Base-by-base conservation (phyloP, 1,140 invertebrate genomes). In the Bursaphelenchus mucronatus region DNA sequence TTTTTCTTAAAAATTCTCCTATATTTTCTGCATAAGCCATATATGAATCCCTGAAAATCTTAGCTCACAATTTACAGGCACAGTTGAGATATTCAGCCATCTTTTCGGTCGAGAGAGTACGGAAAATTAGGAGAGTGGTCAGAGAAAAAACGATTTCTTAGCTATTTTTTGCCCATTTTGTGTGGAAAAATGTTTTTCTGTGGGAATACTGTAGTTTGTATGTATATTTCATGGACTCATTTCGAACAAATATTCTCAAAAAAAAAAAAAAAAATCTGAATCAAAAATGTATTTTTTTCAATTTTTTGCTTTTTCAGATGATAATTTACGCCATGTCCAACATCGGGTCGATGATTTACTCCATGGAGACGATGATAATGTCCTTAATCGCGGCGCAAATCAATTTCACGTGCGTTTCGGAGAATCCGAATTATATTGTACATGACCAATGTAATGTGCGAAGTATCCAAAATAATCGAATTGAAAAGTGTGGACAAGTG, bases 311-410 rank as follows among this genome's bases (percentile, higher is more conserved):
- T 19, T 13, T 70, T 52, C 49, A 72, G 58, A 77, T 74, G 75
- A 45, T 76, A 1, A 61, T 76, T 41, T 74, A 74, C 40, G 63
- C 59, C 13, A 76, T 74, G 68, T 49, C 74, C 45, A 58, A 40
- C 47, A n/a, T 74, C 40, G 66, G 49, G 17, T 53, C 53, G 39
- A 63, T 77, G n/a, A 17, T 74, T 11, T 74, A 68, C 52, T 61
- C 69, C 11, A 67, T 40, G 49, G 70, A 77, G 50, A 76, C 74
- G 10, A 74, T 75, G 73, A 61, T 74, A 9, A 74, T 76, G 44
- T 59, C 73, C 13, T 39, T 72, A 39, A 68, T 75, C 44, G 52
- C 52, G 13, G 19, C 10, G 41, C n/a, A 57, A 21, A 43, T 10
- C 11, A 4, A 30, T 68, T 52, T 67, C 15, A 41, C 41, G 11